phyloP scores from a whole-genome alignment of 2,113 vertebrate species.

The Clarias magur region DNA sequence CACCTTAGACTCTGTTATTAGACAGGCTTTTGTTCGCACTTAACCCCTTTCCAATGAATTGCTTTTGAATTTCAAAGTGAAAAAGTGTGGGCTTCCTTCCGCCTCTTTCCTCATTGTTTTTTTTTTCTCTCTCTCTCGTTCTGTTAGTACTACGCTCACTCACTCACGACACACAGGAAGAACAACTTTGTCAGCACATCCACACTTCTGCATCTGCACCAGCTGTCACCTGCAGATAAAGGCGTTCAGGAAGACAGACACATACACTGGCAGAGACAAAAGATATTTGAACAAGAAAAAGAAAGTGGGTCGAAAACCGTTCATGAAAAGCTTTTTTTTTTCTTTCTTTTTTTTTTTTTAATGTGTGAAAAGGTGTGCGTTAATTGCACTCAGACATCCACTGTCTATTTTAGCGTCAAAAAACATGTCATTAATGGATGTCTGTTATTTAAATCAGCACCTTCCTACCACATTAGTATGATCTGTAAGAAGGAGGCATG shows the following conservation, averaged over 20 bases:
- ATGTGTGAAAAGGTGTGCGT: constrained; percentile 18
- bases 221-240: constrained; percentile 49
- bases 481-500: constrained; percentile 5
- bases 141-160: constrained; percentile 23
- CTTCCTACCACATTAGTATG: neutral
- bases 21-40: neutral
- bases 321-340: neutral
- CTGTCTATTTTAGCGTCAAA: constrained; percentile 2
- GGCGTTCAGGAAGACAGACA: constrained; percentile 25
- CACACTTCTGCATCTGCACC: constrained; percentile 10
- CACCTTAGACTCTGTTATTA: neutral
- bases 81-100: neutral
- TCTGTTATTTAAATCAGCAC: constrained; percentile 21
- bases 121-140: neutral
- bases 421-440: constrained; percentile 13
- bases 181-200: constrained; percentile 38
- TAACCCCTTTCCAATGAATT: neutral
- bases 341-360: neutral
- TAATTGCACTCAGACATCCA: constrained; percentile 33
- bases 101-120: neutral
- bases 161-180: neutral
- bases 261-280: constrained; percentile 30
- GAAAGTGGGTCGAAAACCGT: constrained; percentile 45
- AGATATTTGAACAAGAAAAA: constrained; percentile 37
- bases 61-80: neutral